A percentile compares a stretch with the other conserved stretches of the same genome.
These are phyloP conservation scores for Drosophila nr. medialis DNA, from an alignment of 2,888 invertebrate genomes.

Conservation along the genomic window DNA sequence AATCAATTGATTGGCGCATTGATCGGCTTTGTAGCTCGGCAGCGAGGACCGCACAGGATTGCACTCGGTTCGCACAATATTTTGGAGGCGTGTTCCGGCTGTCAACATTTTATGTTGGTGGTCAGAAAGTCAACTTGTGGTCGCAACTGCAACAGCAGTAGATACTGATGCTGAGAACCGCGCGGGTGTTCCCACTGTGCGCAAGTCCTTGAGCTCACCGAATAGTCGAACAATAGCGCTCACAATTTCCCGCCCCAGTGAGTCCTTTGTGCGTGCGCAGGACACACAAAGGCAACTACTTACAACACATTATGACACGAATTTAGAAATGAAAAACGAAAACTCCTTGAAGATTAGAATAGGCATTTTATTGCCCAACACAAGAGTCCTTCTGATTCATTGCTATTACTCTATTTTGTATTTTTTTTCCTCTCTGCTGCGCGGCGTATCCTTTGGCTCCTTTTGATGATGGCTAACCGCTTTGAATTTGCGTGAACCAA, in stretches of 20 bases:
- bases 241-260: slow-evolving; percentile 41
- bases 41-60: slow-evolving; percentile 67
- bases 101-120: slow-evolving; percentile 85
- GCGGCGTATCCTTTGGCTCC: slow-evolving; percentile 59
- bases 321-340: slow-evolving; percentile 44
- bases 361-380: slow-evolving; percentile 68
- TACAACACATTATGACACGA: slow-evolving; percentile 80
- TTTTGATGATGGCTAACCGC: slow-evolving; percentile 65
- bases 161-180: slow-evolving; percentile 58
- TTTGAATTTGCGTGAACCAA: slow-evolving; percentile 84
- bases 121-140: slow-evolving; percentile 77
- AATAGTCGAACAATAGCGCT: slow-evolving; percentile 57
- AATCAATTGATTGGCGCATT: slow-evolving; percentile 72
- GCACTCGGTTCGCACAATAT: slow-evolving; percentile 74
- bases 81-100: slow-evolving; percentile 84
- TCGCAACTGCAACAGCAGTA: slow-evolving; percentile 61
- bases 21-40: slow-evolving; percentile 25
- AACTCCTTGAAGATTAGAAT: slow-evolving; percentile 39
- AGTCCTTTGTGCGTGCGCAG: slow-evolving; percentile 60
- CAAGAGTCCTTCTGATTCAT: slow-evolving; percentile 57
- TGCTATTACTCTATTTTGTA: slow-evolving; percentile 79
- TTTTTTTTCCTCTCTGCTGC: slow-evolving; percentile 15
- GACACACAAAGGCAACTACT: slow-evolving; percentile 71
- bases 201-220: slow-evolving; percentile 63
- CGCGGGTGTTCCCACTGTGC: slow-evolving; percentile 67